Conservation (phyloP, 2,797 vertebrate genomes). For the Onychomys leucogaster region DNA sequence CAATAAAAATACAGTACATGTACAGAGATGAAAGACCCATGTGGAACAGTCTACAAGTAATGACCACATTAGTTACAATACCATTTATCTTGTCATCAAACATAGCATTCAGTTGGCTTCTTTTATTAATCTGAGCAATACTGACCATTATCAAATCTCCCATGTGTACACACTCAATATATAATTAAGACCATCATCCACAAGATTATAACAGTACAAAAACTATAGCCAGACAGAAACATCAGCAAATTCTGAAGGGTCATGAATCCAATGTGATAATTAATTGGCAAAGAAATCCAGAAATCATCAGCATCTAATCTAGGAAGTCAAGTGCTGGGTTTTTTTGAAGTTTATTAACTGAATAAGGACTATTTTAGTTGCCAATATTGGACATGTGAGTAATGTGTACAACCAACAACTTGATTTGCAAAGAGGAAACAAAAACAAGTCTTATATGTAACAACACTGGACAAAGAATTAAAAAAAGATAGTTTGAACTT, state of each 20-base stretch:
- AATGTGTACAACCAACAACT: not conserved
- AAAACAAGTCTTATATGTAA: not conserved
- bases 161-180: not conserved
- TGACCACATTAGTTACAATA: not conserved
- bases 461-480: not conserved
- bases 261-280: not conserved
- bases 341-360: not conserved
- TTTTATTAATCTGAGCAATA: not conserved
- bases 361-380: not conserved
- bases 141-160: not conserved
- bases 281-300: not conserved
- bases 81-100: not conserved
- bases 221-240: not conserved
- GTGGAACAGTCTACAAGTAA: not conserved
- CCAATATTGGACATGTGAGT: not conserved
- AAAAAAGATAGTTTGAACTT: not conserved
- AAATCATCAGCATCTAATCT: not conserved
- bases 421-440: not conserved
- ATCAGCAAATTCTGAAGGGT: not conserved
- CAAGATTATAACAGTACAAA: not conserved
- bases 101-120: not conserved
- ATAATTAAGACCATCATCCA: constrained; percentile 4
- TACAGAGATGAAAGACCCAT: not conserved
- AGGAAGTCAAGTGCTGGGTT: not conserved
- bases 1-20: not conserved